These are phyloP conservation scores for Mustela erminea DNA, from an alignment of 2,797 vertebrate species.

Conservation along the genomic window DNA sequence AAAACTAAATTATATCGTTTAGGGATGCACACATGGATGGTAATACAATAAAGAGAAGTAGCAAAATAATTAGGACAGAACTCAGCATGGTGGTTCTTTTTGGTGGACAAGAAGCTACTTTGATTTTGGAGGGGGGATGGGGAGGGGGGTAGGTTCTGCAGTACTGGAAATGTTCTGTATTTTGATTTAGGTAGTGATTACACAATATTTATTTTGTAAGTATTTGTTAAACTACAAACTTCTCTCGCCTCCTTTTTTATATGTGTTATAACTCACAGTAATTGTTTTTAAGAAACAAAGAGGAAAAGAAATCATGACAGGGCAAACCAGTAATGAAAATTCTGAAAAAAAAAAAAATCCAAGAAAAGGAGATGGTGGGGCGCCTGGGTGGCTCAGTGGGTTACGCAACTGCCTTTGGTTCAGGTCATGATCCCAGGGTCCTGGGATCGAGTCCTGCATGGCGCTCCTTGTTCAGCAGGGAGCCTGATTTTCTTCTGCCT, in stretches of 20 bases:
- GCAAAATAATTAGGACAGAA: neutral
- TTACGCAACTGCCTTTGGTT: neutral
- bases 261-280: neutral
- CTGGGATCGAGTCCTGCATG: neutral
- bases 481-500: neutral
- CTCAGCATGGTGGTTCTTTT: neutral
- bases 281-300: neutral
- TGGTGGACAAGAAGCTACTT: neutral
- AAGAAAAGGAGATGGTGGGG: neutral
- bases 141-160: accelerated
- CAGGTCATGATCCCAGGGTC: neutral
- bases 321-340: neutral
- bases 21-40: neutral
- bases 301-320: neutral
- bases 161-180: neutral
- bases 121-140: neutral
- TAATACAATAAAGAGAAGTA: neutral
- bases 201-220: neutral
- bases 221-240: neutral
- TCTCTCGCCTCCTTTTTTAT: neutral
- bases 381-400: neutral
- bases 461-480: too few relatives aligned
- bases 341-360: neutral
- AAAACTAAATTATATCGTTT: neutral
- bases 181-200: neutral